These are phyloP conservation scores for Patella vulgata DNA, from an alignment of 1,140 invertebrate species.

Conservation along the genomic window DNA sequence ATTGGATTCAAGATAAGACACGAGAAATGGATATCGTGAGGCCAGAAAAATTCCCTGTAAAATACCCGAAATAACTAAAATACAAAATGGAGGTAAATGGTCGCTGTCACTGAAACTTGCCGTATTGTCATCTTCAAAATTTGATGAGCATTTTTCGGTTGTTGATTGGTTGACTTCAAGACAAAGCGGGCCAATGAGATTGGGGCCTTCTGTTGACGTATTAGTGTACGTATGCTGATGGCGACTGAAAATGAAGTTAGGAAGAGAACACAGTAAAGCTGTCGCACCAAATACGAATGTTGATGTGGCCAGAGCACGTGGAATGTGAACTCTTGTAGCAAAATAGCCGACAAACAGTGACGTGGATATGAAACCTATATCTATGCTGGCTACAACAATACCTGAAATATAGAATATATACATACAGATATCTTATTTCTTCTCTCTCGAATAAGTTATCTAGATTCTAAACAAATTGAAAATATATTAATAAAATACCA, in stretches of 20 bases:
- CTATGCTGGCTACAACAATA: constrained; percentile 24
- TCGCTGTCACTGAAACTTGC: no score
- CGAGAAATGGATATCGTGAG: constrained; percentile 16
- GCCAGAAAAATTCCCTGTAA: constrained; percentile 27
- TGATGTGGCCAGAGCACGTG: constrained; percentile 21
- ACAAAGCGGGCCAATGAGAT: no score
- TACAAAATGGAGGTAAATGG: constrained; percentile 5
- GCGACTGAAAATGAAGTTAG: constrained; percentile 36
- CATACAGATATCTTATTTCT: no score
- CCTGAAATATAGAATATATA: no score
- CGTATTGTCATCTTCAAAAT: no score
- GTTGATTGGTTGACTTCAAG: no score
- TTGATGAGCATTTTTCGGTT: no score
- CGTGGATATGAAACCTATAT: constrained; percentile 21
- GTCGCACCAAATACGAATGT: constrained; percentile 43
- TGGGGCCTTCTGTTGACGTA: no score
- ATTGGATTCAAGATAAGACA: constrained; percentile 28
- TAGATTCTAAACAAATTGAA: no score
- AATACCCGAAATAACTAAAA: constrained; percentile 18
- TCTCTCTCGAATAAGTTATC: no score
- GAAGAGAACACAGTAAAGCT: constrained; percentile 37
- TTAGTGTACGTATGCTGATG: no score
- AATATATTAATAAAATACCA: no score
- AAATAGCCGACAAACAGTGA: constrained; percentile 25
- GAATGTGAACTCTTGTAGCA: constrained; percentile 29